Conservation (phyloP, 2,797 vertebrate species). For the Myotis planiceps region DNA sequence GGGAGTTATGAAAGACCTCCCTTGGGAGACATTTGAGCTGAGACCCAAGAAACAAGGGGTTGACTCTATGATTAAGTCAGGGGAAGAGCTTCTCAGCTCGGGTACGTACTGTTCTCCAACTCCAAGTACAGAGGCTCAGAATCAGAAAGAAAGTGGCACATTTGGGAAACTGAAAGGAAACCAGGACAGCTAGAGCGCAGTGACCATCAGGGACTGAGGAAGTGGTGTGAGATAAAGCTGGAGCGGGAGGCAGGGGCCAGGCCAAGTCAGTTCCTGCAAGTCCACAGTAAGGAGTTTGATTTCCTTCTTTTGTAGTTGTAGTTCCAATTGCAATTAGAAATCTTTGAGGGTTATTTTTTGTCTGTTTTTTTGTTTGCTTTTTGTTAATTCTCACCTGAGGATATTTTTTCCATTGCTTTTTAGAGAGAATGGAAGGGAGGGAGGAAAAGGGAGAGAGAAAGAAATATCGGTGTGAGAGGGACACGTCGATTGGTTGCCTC, state of each 20-base stretch:
- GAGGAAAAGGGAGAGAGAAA: too few species aligned
- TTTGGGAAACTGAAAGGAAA: background rate
- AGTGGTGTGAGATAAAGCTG: background rate
- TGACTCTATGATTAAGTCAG: background rate
- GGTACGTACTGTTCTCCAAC: background rate
- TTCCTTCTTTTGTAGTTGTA: background rate
- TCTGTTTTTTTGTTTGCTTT: too few species aligned
- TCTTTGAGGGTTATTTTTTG: too few species aligned
- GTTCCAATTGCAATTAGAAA: conserved; percentile 11
- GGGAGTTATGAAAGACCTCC: background rate
- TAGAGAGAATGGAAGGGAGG: too few species aligned
- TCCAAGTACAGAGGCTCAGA: background rate
- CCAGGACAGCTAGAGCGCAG: background rate
- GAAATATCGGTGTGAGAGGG: too few species aligned
- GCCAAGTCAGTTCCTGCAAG: background rate
- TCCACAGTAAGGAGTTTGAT: background rate
- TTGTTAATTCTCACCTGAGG: too few species aligned
- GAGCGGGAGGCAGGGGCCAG: background rate
- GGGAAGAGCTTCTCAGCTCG: background rate
- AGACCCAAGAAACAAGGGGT: background rate
- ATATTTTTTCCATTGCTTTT: too few species aligned
- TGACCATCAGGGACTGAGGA: background rate
- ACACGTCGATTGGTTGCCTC: too few species aligned
- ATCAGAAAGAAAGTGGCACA: background rate
- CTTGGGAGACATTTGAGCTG: background rate